Evolutionary conservation across 1,140 invertebrate genomes (phyloP).

Genomic region (Zelostemma sp.): DNA sequence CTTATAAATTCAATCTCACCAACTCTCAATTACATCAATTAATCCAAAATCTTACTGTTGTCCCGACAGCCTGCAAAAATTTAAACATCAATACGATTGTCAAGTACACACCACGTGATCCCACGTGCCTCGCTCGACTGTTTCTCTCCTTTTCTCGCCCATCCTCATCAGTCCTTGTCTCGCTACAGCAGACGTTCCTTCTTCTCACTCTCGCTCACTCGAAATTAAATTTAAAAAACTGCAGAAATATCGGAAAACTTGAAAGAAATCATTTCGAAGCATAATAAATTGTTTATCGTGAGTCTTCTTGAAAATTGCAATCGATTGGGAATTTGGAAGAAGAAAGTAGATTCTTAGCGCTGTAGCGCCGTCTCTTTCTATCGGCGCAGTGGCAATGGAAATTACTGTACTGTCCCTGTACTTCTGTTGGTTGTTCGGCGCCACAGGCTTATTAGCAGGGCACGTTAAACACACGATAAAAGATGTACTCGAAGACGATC

Average conservation of each 20-base stretch:
- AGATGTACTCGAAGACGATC: conserved; percentile 63
- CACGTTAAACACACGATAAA: conserved; percentile 43
- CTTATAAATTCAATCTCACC: no score
- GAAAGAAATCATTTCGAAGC: no score
- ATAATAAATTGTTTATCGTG: neutral
- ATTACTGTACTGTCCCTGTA: conserved; percentile 67
- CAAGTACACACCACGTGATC: conserved; percentile 58
- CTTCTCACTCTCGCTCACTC: neutral
- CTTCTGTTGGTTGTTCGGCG: conserved; percentile 67
- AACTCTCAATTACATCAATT: no score
- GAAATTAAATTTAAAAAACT: neutral
- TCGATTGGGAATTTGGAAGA: neutral
- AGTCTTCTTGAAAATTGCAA: neutral
- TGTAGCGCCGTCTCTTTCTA: conserved; percentile 34
- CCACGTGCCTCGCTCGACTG: conserved; percentile 57
- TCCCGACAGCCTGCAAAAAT: no score
- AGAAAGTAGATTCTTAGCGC: neutral
- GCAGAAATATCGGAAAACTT: no score
- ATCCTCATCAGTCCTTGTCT: neutral
- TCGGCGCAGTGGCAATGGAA: conserved; percentile 68
- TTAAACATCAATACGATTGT: neutral
- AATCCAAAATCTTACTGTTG: no score
- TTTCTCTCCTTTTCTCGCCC: conserved; percentile 20
- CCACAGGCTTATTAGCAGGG: conserved; percentile 16
- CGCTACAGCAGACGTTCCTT: neutral